Base-by-base conservation (phyloP, 1,140 invertebrate species). In the Spodoptera litura region DNA sequence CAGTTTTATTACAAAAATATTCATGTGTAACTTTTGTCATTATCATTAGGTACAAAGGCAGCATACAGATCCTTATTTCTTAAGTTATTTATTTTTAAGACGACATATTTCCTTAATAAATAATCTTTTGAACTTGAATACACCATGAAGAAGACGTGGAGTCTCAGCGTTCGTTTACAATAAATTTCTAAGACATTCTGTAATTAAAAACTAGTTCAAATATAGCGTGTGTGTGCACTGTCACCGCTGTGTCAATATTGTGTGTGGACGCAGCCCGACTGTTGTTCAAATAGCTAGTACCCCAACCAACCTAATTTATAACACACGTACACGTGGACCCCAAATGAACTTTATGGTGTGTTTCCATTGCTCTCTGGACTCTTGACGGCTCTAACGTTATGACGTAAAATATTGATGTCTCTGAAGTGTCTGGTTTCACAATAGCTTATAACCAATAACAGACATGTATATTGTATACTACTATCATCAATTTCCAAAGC, bases 131-230 rank as follows among this genome's bases (percentile, higher is more conserved):
- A 44, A 10, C 38, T 44, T 44, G 38, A 44, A 8, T 5, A 44
- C 5, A 44, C 8, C 38, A 2, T 44, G 38, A 10, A 44, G 8
- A 44, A 44, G 38, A 44, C 64, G 64, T 68, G 49, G 51, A 52
- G 27, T 12, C 20, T 51, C 11, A 44, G 10, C 12, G 13, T 62
- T 75, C 38, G 12, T 59, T 25, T 31, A 62, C 61, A 61, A 75
- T 78, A 44, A 44, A 74, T 74, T 53, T 78, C 66, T 78, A 72
- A 79, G 58, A 81, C 71, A 79, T 83, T 79, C 71, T 68, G 83
- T 88, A 86, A 87, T 89, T 88, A 88, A 85, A 89, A 85, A 84
- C 52, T 84, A 82, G 84, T 84, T 82, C 83, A 87, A 89, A 88
- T 80, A 84, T 77, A 58, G 71, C 61, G 68, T 84, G 78, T 81